Conservation (phyloP, 2,113 vertebrate genomes). For the Machaerirhynchus nigripectus region DNA sequence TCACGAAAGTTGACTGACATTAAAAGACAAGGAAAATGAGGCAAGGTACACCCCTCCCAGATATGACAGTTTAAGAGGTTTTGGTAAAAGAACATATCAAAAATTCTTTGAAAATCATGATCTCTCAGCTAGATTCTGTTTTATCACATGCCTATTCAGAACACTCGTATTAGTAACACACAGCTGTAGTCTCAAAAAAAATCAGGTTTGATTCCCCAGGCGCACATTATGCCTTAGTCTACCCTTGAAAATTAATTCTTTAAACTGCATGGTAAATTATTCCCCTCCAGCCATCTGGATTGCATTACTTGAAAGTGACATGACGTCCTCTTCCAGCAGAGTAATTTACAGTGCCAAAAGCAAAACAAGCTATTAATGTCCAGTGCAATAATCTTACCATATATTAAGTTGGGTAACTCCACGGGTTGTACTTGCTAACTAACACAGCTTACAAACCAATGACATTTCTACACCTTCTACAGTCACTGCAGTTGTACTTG, state of each 20-base stretch:
- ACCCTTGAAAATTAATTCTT: not conserved
- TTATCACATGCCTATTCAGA: not conserved
- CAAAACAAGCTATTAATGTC: not conserved
- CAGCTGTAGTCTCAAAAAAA: not conserved
- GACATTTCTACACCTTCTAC: not conserved
- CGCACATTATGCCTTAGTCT: not conserved
- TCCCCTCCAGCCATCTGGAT: not conserved
- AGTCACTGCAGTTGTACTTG: not conserved
- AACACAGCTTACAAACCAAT: not conserved
- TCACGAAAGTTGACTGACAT: not conserved
- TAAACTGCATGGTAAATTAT: not conserved
- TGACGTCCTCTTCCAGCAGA: not conserved
- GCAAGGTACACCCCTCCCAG: not conserved
- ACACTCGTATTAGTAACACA: not conserved
- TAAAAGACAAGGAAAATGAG: not conserved
- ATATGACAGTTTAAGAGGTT: not conserved
- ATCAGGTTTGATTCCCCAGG: not conserved
- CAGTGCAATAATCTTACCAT: not conserved
- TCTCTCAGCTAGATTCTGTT: not conserved
- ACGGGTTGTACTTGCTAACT: not conserved
- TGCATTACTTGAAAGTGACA: constrained; percentile 23
- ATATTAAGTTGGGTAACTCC: not conserved
- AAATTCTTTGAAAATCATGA: not conserved
- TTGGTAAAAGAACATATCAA: not conserved
- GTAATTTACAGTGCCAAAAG: constrained; percentile 36